Evolutionary conservation across 2,797 vertebrate species (phyloP).

Genomic region (Orestias chungarensis): DNA sequence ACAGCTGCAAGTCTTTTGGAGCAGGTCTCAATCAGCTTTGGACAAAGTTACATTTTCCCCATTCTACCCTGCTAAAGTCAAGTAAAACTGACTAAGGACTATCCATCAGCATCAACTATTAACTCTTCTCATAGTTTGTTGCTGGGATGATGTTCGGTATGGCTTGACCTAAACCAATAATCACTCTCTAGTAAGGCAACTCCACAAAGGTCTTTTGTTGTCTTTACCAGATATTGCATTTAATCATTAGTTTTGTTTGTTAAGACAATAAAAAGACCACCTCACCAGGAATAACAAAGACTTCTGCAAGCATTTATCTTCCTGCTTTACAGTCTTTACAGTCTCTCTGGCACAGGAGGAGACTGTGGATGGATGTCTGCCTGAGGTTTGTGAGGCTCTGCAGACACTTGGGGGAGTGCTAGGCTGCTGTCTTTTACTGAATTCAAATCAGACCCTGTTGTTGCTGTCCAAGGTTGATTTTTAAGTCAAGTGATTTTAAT

Average conservation of each 20-base stretch:
- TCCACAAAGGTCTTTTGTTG: not conserved
- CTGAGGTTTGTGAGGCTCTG: constrained; percentile 36
- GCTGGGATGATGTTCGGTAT: not conserved
- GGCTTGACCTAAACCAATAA: not conserved
- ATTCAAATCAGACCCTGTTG: not conserved
- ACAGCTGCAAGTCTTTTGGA: too few species aligned
- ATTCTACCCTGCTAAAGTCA: too few species aligned
- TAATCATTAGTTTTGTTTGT: not conserved
- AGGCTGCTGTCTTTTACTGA: constrained; percentile 25
- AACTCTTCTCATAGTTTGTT: not conserved
- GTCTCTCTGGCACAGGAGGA: constrained; percentile 38
- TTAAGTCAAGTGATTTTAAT: not conserved
- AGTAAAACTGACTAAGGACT: too few species aligned
- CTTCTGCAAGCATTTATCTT: not conserved
- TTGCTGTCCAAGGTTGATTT: not conserved
- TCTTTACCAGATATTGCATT: not conserved
- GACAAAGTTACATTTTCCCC: too few species aligned
- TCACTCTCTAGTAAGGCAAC: not conserved
- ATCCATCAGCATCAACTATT: too few species aligned
- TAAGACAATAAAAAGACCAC: not conserved
- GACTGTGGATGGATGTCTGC: constrained; percentile 22
- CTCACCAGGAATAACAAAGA: not conserved
- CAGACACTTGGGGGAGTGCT: constrained; percentile 70
- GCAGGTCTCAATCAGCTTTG: too few species aligned
- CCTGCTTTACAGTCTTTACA: constrained; percentile 33